Evolutionary conservation across 2,797 vertebrate genomes (phyloP).

Genomic region (Emydoidea blandingii): DNA sequence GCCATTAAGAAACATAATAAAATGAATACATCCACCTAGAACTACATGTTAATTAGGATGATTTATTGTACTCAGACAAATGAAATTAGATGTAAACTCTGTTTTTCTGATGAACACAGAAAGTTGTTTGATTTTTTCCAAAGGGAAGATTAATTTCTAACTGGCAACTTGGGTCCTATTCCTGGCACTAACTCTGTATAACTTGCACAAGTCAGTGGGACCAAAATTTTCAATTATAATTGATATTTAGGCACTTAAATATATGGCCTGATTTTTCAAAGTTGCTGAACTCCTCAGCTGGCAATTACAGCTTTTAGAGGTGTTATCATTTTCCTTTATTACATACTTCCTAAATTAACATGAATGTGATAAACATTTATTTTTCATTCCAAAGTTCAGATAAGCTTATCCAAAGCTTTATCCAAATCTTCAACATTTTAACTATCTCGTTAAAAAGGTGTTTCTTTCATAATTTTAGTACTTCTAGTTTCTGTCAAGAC

Average conservation of each 20-base stretch:
- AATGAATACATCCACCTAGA: conserved; percentile 59
- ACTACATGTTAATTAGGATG: conserved; percentile 68
- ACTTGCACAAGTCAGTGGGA: background rate
- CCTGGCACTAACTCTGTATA: background rate
- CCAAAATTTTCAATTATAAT: background rate
- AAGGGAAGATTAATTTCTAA: conserved; percentile 12
- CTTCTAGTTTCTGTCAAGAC: background rate
- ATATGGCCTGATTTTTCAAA: background rate
- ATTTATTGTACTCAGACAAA: conserved; percentile 45
- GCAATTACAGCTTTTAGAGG: background rate
- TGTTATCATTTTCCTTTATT: background rate
- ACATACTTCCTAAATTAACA: background rate
- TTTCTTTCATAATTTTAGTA: background rate
- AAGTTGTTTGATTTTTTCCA: background rate
- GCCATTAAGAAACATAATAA: conserved; percentile 71
- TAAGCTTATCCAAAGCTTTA: background rate
- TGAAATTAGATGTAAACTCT: conserved; percentile 48
- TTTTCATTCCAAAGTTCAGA: background rate
- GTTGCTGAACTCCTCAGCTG: background rate
- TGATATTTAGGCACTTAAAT: background rate
- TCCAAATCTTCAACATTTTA: background rate
- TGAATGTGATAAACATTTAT: background rate
- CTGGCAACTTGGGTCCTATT: background rate
- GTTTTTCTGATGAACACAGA: conserved; percentile 13
- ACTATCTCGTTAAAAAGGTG: background rate